Base-by-base conservation (phyloP, 2,888 invertebrate genomes). In the Caradrina clavipalpis region DNA sequence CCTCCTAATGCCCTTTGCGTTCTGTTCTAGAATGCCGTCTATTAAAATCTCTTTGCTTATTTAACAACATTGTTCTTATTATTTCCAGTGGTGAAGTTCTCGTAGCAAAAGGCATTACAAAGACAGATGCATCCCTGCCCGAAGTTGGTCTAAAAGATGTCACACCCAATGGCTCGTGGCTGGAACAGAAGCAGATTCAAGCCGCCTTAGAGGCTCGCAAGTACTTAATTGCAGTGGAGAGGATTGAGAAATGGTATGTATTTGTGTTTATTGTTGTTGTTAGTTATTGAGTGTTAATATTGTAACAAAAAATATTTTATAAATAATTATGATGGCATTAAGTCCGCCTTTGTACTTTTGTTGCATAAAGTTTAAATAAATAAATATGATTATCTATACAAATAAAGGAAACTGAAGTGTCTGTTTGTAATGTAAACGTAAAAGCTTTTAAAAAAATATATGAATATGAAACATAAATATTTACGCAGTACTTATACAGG, bases 131-230 rank as follows among this genome's bases (percentile, higher is more conserved):
- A 13, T 89, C 93, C 11, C 85, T 97, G 35, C 97, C 97, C 0
- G 96, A 94, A 80, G 84, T 92, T 51, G 97, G 97, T 0, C 84
- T 92, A 35, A 97, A 97, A 85, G 95, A 96, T 79, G 95, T 96
- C 6, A 83, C 91, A 19, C 96, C 97, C 1, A 95, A 93, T 84
- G 94, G 96, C 11, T 96, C 96, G 0, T 97, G 97, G 97, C 86
- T 97, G 15, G 96, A 97, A 80, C 92, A 96, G 73, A 96, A 97
- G 88, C 97, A 97, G 83, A 93, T 97, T 67, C 96, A 97, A 82
- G 94, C 96, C 50, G 95, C 96, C 13, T 86, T 97, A 50, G 96
- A 96, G 70, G 94, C 95, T 11, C 92, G 96, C 45, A 96, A 96
- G 84, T 91, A 93, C 50, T 86, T 97, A 26, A 87, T 97, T 56